Evolutionary conservation across 2,113 vertebrate species (phyloP).

Genomic region (Aramus guarauna): DNA sequence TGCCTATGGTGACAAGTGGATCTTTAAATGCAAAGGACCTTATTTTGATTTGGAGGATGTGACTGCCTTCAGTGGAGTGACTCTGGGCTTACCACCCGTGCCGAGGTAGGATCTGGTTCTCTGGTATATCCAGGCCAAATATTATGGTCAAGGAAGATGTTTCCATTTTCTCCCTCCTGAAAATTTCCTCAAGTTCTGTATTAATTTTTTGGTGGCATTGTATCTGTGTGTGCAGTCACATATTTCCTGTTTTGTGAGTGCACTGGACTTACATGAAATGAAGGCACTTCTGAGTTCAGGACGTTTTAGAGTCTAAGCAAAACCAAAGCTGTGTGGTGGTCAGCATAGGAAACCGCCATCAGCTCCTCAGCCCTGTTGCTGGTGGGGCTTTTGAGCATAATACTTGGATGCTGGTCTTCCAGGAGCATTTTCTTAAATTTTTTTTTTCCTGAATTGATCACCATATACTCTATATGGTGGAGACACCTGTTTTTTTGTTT

Average conservation of each 20-base stretch:
- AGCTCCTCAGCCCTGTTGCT: background rate
- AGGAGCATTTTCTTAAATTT: background rate
- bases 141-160: background rate
- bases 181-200: background rate
- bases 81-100: background rate
- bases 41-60: background rate
- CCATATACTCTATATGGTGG: background rate
- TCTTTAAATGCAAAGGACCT: background rate
- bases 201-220: background rate
- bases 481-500: background rate
- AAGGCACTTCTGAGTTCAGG: background rate
- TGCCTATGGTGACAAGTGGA: background rate
- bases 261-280: rapidly evolving
- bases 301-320: background rate
- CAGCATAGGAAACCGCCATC: background rate
- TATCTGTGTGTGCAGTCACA: background rate
- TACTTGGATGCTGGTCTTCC: background rate
- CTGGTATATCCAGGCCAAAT: background rate
- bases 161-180: background rate
- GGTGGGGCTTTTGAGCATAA: background rate
- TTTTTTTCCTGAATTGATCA: background rate
- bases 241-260: background rate
- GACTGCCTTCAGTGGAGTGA: background rate
- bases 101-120: background rate
- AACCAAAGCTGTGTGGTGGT: background rate